Base-by-base conservation (phyloP, 2,888 invertebrate genomes). In the Drosophila suboccidentalis region DNA sequence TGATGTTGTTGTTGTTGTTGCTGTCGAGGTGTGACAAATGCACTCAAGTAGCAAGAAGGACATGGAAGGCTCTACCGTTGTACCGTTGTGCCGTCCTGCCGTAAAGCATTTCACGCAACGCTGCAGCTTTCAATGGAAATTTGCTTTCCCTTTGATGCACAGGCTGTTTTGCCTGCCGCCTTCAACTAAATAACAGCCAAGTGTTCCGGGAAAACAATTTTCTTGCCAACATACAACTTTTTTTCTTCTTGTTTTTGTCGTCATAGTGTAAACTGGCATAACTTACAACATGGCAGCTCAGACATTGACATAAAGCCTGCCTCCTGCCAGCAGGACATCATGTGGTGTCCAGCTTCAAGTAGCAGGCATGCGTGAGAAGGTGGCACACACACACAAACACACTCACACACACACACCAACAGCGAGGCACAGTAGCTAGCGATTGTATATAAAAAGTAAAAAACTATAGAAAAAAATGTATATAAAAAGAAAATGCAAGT, bases 61-160 rank as follows among this genome's bases (percentile, higher is more conserved):
- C 47, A 64, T 57, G 51, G 64, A 62, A 66, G 53, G 65, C 69
- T 50, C 44, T n/a, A 51, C 26, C 34, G 43, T 49, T 41, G 49
- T n/a, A 51, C 26, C 34, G 43, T 49, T 41, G 49, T 51, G 65
- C 71, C 81, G 85, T 49, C 38, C 51, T 51, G 65, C 71, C 81
- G 85, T 89, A 85, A 87, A 88, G 86, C 80, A 86, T 89, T 88
- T 87, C 84, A 87, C 89, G 89, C 86, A 87, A 88, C 88, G 86
- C 78, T 89, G 86, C 87, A 87, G 79, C 87, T 87, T 87, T 87
- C 87, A 89, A 87, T 87, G 75, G 75, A 82, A 78, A 89, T 87
- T 87, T 83, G 85, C 85, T 76, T 80, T 80, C 58, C 70, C 80
- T 80, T 82, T 85, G 87, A 85, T 70, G 74, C 78, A 44, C 36